phyloP scores from a whole-genome alignment of 2,888 invertebrate genomes.

The Kryphioiulus occultus region DNA sequence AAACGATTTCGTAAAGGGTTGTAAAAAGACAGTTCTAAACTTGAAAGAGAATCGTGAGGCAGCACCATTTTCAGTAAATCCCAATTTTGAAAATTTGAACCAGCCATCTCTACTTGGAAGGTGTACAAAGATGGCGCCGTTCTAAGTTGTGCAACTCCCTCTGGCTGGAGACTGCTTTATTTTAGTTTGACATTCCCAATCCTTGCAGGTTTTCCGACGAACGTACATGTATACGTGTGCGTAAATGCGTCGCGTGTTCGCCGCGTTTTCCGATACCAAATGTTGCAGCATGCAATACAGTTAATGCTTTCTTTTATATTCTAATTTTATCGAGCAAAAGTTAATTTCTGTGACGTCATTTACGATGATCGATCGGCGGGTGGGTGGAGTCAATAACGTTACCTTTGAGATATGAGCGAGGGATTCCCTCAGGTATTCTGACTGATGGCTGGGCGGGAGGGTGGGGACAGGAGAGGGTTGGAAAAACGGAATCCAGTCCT shows the following conservation, averaged over 20 bases:
- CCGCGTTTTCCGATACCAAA: background rate
- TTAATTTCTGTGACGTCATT: constrained; percentile 35
- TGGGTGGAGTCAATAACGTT: constrained; percentile 35
- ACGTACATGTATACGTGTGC: background rate
- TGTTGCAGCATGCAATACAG: background rate
- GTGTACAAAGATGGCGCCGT: background rate
- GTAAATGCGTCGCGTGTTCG: background rate
- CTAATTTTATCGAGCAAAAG: constrained; percentile 35
- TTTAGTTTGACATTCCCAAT: background rate
- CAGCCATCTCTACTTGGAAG: no score
- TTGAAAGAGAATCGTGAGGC: no score
- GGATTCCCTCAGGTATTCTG: constrained; percentile 31
- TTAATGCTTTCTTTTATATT: constrained; percentile 35
- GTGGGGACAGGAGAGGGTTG: constrained; percentile 30
- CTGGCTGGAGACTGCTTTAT: background rate
- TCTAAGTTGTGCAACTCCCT: background rate
- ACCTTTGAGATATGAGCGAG: constrained; percentile 30
- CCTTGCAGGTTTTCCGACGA: no score
- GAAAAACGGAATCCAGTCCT: background rate
- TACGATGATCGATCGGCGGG: background rate
- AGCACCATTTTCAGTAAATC: no score
- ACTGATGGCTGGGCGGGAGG: constrained; percentile 20
- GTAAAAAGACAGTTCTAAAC: no score
- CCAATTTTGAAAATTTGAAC: no score
- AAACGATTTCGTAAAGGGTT: no score